Evolutionary conservation across 2,113 vertebrate genomes (phyloP), one percentile per base, ranked within the genome.

Genomic region (Guaruba guarouba): DNA sequence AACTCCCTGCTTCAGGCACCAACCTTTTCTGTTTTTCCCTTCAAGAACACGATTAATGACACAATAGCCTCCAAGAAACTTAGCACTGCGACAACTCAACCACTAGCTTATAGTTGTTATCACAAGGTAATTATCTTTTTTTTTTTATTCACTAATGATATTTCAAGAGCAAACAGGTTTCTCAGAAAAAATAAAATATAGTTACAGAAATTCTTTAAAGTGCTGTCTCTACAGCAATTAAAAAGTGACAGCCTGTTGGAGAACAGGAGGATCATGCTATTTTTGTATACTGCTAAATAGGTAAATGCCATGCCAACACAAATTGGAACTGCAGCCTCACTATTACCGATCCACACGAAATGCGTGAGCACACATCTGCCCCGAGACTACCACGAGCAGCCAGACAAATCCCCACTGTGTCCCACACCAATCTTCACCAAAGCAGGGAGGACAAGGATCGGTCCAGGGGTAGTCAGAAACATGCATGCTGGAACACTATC

Each of bases 201-300:
- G 28, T 33, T 73, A 68, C 57, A 89, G 23, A 55, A 74, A 74
- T 59, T 82, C 83, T 86, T 91, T 54, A 73, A 90, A 95, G 82
- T 33, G 49, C 70, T 92, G 87, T 70, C 37, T 92, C n/a, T 73
- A 7, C 2, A 90, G 89, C 90, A 96, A 94, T 96, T 95, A 95
- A 91, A 85, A 91, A 95, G 67, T 37, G n/a, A 82, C 91, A 95
- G 91, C 29, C 91, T 92, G 81, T 20, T 39, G 70, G 41, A 57
- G 70, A 91, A 82, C 84, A 90, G 78, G 86, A 82, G 33, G 82
- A 41, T 62, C 1, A 2, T 25, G 69, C 78, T 95, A 82, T 87
- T 94, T 95, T 41, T 80, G 54, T 51, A 9, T 7, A 27, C 62
- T 76, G 43, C 62, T 87, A 76, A 82, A 92, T 37, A 95, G 91